phyloP scores from a whole-genome alignment of 2,113 vertebrate genomes.

The Herpailurus yagouaroundi region DNA sequence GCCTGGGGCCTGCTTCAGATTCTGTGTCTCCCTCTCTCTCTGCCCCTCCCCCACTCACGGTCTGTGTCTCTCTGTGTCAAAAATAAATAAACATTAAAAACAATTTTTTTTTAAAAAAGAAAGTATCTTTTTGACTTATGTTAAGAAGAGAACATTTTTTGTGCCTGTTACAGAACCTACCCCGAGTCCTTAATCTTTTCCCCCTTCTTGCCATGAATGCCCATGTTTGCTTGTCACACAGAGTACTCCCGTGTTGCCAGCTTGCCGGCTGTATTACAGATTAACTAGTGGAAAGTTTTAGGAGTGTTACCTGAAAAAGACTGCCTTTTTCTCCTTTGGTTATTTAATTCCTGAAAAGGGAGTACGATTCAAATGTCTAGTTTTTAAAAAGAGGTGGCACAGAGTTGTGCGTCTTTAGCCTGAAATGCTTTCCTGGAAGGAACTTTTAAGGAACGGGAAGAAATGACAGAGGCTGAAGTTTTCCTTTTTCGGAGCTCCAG shows the following conservation, averaged over 20 bases:
- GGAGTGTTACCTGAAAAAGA: constrained; percentile 10
- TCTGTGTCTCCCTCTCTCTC: too few species aligned
- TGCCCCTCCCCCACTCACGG: too few species aligned
- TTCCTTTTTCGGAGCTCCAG: not conserved
- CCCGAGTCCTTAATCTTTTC: not conserved
- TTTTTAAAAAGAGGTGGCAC: constrained; percentile 26
- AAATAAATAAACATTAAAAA: too few species aligned
- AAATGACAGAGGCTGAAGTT: not conserved
- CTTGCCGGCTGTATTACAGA: not conserved
- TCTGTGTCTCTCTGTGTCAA: too few species aligned
- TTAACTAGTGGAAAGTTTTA: not conserved
- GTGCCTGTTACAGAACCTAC: not conserved
- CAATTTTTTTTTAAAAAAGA: too few species aligned
- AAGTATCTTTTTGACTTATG: too few species aligned
- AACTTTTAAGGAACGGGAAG: not conserved
- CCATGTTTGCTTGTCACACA: not conserved
- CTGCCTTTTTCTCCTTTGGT: not conserved
- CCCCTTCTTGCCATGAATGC: not conserved
- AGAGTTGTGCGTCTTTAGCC: not conserved
- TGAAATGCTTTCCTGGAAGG: not conserved
- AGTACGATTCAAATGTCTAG: not conserved
- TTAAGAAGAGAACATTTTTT: not conserved
- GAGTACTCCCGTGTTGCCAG: not conserved
- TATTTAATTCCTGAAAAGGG: constrained; percentile 25
- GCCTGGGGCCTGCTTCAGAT: too few species aligned